Evolutionary conservation across 2,888 invertebrate genomes (phyloP).

Genomic region (Hirtodrosophila histrioides): DNA sequence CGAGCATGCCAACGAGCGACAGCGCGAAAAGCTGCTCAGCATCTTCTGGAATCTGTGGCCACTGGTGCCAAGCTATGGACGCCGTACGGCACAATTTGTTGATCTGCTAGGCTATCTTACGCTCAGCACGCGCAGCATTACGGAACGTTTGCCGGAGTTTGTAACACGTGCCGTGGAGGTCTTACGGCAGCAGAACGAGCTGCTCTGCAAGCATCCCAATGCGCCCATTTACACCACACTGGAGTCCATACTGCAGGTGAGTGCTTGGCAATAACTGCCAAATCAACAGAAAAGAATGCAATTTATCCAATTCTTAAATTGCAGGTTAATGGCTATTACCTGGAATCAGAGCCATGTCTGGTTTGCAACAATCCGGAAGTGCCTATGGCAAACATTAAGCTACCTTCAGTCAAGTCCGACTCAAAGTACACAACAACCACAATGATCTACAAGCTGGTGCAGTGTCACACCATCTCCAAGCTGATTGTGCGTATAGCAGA

Average conservation of each 20-base stretch:
- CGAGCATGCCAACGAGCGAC: conserved; percentile 90
- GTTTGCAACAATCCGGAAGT: conserved; percentile 99
- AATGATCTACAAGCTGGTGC: conserved; percentile 97
- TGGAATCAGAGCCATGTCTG: conserved; percentile 98
- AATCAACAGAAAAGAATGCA: too few relatives aligned
- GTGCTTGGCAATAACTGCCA: too few relatives aligned
- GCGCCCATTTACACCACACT: conserved; percentile 96
- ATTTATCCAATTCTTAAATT: conserved; percentile 79
- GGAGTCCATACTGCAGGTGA: conserved; percentile 95
- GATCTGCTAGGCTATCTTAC: conserved; percentile 98
- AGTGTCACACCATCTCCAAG: conserved; percentile 97
- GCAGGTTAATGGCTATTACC: conserved; percentile 97
- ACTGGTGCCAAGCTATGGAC: conserved; percentile 93
- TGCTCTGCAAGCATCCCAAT: conserved; percentile 96
- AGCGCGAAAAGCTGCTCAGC: conserved; percentile 92
- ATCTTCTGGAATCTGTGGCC: conserved; percentile 97
- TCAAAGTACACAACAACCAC: conserved; percentile 99
- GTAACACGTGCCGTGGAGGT: conserved; percentile 94
- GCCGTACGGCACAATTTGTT: conserved; percentile 98
- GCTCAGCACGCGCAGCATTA: conserved; percentile 90
- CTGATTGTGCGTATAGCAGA: conserved; percentile 97
- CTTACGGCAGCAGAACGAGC: conserved; percentile 93
- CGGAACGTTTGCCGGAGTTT: conserved; percentile 89
- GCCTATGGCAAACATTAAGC: conserved; percentile 94
- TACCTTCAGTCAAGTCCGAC: conserved; percentile 97